Evolutionary conservation across 2,888 invertebrate genomes (phyloP), one percentile per base, ranked within the genome.

Genomic region (Leptopilina drosophilae): DNA sequence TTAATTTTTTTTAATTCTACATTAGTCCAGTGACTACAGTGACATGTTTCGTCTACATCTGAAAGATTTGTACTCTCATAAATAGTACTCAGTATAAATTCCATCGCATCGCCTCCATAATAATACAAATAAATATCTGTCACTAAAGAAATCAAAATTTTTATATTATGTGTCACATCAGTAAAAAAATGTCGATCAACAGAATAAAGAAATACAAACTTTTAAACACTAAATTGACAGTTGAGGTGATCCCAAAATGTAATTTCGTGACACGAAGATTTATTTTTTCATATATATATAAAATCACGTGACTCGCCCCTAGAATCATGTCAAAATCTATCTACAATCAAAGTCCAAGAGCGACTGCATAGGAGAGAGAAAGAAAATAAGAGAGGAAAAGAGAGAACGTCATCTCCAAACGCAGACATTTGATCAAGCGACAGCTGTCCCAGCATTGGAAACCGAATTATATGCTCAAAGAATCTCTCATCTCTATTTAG

Each of bases 391-490:
- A 85, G 84, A 85, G 82, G 8, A 8, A 1, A 8, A 42, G 42
- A 42, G 42, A 42, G 80, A 82, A 82, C 87, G 86, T 86, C 86
- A 86, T 82, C 82, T 82, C 76, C 46, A 67, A 73, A 11, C 4
- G 20, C 56, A 56, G 64, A 26, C 84, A 82, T 83, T 87, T 85
- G 80, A 82, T 87, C 85, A 85, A 85, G 87, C 89, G 89, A 91
- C 91, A 91, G 91, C 90, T 91, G 91, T 91, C 90, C 87, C 88
- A 87, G 87, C 88, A 87, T 87, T 89, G 87, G 87, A 90, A 90
- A 91, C 89, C 88, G 88, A 91, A 91, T 91, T 90, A 91, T 89
- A 90, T 88, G 87, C 90, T 90, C 91, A 89, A 89, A 90, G 89
- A 88, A 90, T 88, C 89, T 86, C 86, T 88, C 89, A 91, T 91